A percentile compares a stretch with the other conserved stretches of the same genome.
Evolutionary conservation across 2,113 vertebrate species (phyloP).

Genomic region (Caracal caracal): DNA sequence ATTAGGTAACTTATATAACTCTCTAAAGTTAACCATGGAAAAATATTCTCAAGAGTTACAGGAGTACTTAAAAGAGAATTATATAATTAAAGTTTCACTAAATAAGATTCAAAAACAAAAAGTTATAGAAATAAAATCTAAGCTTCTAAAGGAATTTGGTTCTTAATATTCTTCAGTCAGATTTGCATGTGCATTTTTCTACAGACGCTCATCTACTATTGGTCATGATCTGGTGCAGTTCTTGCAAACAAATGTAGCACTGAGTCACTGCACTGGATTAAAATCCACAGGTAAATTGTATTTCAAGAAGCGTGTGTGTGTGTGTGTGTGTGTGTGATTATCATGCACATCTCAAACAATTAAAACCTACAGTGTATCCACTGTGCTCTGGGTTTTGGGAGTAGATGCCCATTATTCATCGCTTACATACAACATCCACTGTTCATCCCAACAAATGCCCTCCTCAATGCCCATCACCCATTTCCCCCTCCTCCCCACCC

Average conservation of each 20-base stretch:
- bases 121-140: neutral
- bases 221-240: neutral
- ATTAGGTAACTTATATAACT: neutral
- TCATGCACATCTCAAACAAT: neutral
- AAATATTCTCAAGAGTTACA: neutral
- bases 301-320: neutral
- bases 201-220: neutral
- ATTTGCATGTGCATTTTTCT: neutral
- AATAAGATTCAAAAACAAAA: constrained; percentile 54
- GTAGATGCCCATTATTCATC: too few relatives aligned
- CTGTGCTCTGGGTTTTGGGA: too few relatives aligned
- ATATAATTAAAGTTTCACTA: neutral
- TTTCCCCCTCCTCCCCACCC: too few relatives aligned
- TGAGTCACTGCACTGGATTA: neutral
- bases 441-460: too few relatives aligned
- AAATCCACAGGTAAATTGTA: neutral
- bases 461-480: too few relatives aligned
- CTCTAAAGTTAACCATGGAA: neutral
- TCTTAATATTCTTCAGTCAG: neutral
- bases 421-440: too few relatives aligned
- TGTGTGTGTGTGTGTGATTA: neutral
- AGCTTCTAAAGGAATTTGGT: neutral
- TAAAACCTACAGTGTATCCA: neutral
- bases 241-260: neutral
- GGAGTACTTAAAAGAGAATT: neutral